Evolutionary conservation across 2,888 invertebrate species (phyloP), one percentile per base, ranked within the genome.

Genomic region (Odontocolon sp.): DNA sequence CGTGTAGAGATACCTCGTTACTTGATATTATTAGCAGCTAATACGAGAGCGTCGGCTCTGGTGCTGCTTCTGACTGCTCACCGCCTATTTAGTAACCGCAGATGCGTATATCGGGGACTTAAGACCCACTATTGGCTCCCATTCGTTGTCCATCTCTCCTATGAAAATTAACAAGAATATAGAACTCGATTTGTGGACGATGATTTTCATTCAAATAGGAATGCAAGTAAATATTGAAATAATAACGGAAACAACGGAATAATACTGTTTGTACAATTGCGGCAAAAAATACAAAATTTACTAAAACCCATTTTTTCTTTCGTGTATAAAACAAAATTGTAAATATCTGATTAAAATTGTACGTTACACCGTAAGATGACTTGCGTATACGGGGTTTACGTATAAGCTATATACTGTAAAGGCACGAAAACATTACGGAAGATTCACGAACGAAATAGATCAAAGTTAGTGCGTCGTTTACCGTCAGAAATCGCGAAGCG

Each of bases 11-110:
- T 57, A 71, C 75, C 80, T 80, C 80, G 86, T 85, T 83, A 85
- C 82, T 75, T 73, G 84, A 86, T 86, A 86, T 85, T 86, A 85
- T 86, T 85, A 85, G 80, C 79, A 63, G 78, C 79, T 86, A 83
- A 86, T 84, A 81, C 81, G 61, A 71, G 74, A 68, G 68, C 78
- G 68, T 72, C 57, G 71, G 52, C 68, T 21, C 59, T 26, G 57
- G 50, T 47, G 33, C 50, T 64, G 42, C 18, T 52, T 54, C 40
- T 16, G 54, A 14, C 52, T 59, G 21, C 57, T 50, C 56, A 61
- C 45, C 72, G 79, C 73, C 73, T 82, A 82, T 85, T 85, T 84
- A 83, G 85, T 84, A 84, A 85, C 81, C 64, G 64, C 81, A 83
- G 81, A 85, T 78, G 69, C 64, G 67, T 72, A 77, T 81, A 83